Base-by-base conservation (phyloP, 1,140 invertebrate genomes). In the Dolichoris vasculosae region DNA sequence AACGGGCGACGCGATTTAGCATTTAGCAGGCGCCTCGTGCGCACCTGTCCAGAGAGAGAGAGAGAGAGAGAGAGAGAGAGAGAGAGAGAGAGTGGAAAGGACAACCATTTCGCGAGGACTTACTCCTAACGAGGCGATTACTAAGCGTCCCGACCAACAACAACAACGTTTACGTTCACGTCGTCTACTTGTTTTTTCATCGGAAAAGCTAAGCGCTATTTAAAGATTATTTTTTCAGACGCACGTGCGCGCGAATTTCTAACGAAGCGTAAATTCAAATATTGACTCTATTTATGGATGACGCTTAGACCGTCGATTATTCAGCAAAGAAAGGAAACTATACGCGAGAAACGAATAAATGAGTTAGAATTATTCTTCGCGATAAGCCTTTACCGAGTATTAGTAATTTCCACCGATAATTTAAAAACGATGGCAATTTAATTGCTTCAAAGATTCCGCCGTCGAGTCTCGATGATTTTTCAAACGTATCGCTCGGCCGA, bases 21-120 rank as follows among this genome's bases (percentile, higher is more conserved):
- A 79, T 85, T 77, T 71, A 85, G 48, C 55, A 67, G 67, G 82
- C 83, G 77, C 51, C 73, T 69, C 83, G 35, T 64, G 80, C 83
- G 63, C 82, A 80, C 86, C 77, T 81, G 85, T n/a, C 59, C 55
- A 69, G 75, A 79, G 76, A 75, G 69, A 80, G 67, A 73, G 15
- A 43, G 20, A 7, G 23, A 35, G 26, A 81, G 83, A 64, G 64
- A 80, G 75, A 51, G 80, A 71, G 81, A 59, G 78, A 77, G 81
- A n/a, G 84, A 63, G 46, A 67, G 55, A 76, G 69, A 79, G 82
- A 43, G 80, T 35, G 20, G 35, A 55, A 81, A 48, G n/a, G 75
- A 35, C 30, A 9, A 51, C 8, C 43, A 23, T 20, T 51, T 76
- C 13, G 20, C 30, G 43, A 76, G 75, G 11, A 51, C 26, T 35